Percentiles rank a stretch among this genome's conserved stretches.
Conservation (phyloP, 2,888 invertebrate genomes). For the Cerceris rybyensis region DNA sequence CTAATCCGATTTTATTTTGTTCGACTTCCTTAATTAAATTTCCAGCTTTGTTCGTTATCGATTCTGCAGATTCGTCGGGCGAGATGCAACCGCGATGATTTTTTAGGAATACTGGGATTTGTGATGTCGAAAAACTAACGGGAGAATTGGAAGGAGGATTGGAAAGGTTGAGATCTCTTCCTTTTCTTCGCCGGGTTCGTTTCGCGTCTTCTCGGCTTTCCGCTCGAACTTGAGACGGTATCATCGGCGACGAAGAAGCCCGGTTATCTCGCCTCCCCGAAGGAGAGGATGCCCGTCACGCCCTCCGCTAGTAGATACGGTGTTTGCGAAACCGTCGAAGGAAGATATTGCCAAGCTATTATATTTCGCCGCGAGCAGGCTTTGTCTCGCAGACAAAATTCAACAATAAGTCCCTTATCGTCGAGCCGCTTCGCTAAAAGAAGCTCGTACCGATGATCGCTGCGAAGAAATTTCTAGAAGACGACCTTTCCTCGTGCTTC, state of each 20-base stretch:
- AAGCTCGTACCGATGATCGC: slow-evolving; percentile 11
- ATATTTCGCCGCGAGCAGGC: slow-evolving; percentile 41
- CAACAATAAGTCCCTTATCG: slow-evolving; percentile 50
- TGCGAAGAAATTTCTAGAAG: background rate
- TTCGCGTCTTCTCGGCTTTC: background rate
- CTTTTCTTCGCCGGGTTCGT: background rate
- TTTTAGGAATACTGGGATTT: too few species aligned
- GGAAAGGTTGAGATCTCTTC: background rate
- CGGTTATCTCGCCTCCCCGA: slow-evolving; percentile 12
- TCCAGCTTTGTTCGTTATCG: background rate
- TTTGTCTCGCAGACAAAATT: slow-evolving; percentile 45
- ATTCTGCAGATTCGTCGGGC: background rate
- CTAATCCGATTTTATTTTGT: background rate
- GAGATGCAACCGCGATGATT: too few species aligned
- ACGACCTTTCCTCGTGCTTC: too few species aligned
- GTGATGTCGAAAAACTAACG: too few species aligned
- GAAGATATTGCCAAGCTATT: slow-evolving; percentile 48
- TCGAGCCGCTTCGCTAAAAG: slow-evolving; percentile 32
- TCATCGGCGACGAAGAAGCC: slow-evolving; percentile 5
- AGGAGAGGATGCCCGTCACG: slow-evolving; percentile 22
- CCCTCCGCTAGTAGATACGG: slow-evolving; percentile 39
- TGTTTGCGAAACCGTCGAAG: slow-evolving; percentile 47
- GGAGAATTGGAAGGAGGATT: too few species aligned
- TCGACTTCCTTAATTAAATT: slow-evolving; percentile 2
- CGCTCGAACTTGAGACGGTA: slow-evolving; percentile 24